Conservation (phyloP, 1,140 invertebrate genomes). For the Drosophila micromelanica region DNA sequence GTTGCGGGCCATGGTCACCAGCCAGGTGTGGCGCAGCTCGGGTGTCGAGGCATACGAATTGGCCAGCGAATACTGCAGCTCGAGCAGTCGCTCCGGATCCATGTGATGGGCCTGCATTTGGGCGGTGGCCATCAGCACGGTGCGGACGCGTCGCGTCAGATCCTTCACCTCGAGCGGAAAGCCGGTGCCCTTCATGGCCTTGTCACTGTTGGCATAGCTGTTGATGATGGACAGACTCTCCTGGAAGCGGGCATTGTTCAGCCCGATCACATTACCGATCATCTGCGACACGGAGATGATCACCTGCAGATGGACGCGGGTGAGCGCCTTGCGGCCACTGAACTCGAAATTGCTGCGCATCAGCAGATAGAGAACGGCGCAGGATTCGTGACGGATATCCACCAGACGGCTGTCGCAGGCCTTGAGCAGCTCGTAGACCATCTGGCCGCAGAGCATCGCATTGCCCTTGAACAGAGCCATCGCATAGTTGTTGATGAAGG, state of each 20-base stretch:
- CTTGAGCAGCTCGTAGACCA: constrained; percentile 92
- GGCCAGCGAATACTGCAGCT: constrained; percentile 96
- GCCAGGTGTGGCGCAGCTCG: constrained; percentile 95
- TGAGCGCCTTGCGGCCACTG: constrained; percentile 91
- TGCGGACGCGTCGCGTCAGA: constrained; percentile 95
- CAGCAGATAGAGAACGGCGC: constrained; percentile 94
- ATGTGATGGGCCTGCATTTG: constrained; percentile 95
- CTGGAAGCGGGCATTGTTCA: constrained; percentile 95
- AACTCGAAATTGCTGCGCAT: constrained; percentile 98
- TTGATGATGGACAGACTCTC: constrained; percentile 96
- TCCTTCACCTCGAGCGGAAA: constrained; percentile 96
- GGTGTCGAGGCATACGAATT: constrained; percentile 97
- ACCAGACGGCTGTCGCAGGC: constrained; percentile 93
- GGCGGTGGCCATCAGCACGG: constrained; percentile 96
- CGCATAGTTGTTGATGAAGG: constrained; percentile 96
- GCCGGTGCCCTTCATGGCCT: constrained; percentile 95
- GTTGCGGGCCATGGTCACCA: constrained; percentile 95
- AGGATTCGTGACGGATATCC: constrained; percentile 93
- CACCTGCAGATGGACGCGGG: constrained; percentile 93
- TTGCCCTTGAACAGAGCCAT: constrained; percentile 93
- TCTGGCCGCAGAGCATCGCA: constrained; percentile 92
- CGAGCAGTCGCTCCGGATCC: constrained; percentile 95
- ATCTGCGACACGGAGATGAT: constrained; percentile 97
- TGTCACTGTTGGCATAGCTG: constrained; percentile 95
- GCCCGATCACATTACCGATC: constrained; percentile 92